Base-by-base conservation (phyloP, 2,888 invertebrate genomes). In the Hemithea aestivaria region DNA sequence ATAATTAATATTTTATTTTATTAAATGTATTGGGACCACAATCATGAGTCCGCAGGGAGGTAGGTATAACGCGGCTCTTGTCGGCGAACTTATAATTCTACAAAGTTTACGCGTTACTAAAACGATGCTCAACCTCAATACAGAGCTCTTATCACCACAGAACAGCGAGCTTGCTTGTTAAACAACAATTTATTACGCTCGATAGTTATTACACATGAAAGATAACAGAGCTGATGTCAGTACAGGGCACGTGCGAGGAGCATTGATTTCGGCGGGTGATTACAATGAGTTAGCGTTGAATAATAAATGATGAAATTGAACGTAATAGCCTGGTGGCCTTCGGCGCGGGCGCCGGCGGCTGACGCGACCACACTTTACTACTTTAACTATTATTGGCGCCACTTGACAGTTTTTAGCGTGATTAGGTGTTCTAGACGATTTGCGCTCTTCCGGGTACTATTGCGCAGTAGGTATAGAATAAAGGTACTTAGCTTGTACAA, bases 301-400 rank as follows among this genome's bases (percentile, higher is more conserved):
- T 58, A 51, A 63, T 58, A 51, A 59, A 56, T 61, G 55, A 61
- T 65, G 57, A 65, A 70, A 70, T 67, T 64, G 59, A 56, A 65
- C 53, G 62, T 65, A 70, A 74, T 69, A 40, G 44, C 36, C 51
- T 38, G 39, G 41, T 65, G 73, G 62, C 75, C 76, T 74, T 75
- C 69, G 53, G 5, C 35, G 58, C 62, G 62, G 63, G 59, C 73
- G 66, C 58, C 69, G 57, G 43, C 41, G 49, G 10, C 40, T 42
- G 39, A 34, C 37, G 53, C 47, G 48, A 8, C 24, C 23, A 46
- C 43, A 43, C 45, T 16, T 16, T 2, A 16, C 16, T 16, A 47
- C 44, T 51, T 49, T 39, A n/a, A 34, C 47, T 42, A 44, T 45
- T 48, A 44, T 52, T 53, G 59, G 61, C 66, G 65, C 65, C 66